These are phyloP conservation scores for Eumacrocentrus americanus DNA, from an alignment of 2,888 invertebrate species.

Conservation along the genomic window DNA sequence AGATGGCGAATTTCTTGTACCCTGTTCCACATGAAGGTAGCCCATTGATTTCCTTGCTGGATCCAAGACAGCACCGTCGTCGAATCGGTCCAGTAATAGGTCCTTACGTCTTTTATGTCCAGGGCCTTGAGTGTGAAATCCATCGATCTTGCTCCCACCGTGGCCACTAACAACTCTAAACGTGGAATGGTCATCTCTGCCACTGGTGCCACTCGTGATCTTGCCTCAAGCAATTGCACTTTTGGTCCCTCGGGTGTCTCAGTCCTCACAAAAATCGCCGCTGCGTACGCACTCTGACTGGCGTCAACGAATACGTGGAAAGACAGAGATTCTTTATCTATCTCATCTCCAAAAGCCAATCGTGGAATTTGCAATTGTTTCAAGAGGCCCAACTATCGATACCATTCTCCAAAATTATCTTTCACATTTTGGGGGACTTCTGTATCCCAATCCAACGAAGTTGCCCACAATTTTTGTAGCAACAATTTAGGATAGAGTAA, in stretches of 20 bases:
- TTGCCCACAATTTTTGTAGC: slow-evolving; percentile 31
- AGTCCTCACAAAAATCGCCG: slow-evolving; percentile 37
- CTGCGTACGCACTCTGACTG: slow-evolving; percentile 40
- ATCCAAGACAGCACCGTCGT: slow-evolving; percentile 44
- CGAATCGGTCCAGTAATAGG: slow-evolving; percentile 46
- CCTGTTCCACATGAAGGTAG: slow-evolving; percentile 44
- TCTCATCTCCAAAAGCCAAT: slow-evolving; percentile 25
- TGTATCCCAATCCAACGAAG: slow-evolving; percentile 30
- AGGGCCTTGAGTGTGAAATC: slow-evolving; percentile 28
- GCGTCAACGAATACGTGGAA: slow-evolving; percentile 47
- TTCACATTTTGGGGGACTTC: slow-evolving; percentile 23
- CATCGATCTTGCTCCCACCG: slow-evolving; percentile 40
- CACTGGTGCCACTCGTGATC: slow-evolving; percentile 43
- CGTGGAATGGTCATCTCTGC: slow-evolving; percentile 44
- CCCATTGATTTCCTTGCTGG: slow-evolving; percentile 37
- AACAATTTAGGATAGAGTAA: slow-evolving; percentile 34
- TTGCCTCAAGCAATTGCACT: slow-evolving; percentile 41
- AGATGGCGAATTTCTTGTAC: slow-evolving; percentile 43
- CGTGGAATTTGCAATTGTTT: slow-evolving; percentile 33
- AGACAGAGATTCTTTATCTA: slow-evolving; percentile 12
- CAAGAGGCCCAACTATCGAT: slow-evolving; percentile 31
- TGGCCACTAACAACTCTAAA: slow-evolving; percentile 46
- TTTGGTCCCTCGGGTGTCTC: slow-evolving; percentile 25
- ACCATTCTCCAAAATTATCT: slow-evolving; percentile 34
- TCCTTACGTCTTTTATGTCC: slow-evolving; percentile 18